phyloP scores from a whole-genome alignment of 2,797 vertebrate species.

The Varecia variegata region DNA sequence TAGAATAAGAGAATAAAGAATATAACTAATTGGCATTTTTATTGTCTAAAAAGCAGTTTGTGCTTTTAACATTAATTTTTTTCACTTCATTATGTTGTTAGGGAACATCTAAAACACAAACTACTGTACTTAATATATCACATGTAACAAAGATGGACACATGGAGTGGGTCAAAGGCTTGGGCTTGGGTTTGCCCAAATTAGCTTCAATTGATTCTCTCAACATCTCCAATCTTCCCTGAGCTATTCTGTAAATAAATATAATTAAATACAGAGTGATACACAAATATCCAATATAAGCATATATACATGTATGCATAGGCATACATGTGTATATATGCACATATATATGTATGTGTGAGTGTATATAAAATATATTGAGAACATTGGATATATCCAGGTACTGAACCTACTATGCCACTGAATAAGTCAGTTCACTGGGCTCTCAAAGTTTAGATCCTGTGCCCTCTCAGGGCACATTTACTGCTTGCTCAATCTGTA shows the following conservation, averaged over 20 bases:
- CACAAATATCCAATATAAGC: not conserved
- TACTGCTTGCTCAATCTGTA: slow-evolving; percentile 84
- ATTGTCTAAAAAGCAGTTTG: slow-evolving; percentile 29
- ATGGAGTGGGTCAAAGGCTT: not conserved
- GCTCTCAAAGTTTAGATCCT: slow-evolving; percentile 49
- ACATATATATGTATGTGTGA: not conserved
- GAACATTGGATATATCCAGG: not conserved
- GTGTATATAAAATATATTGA: not conserved
- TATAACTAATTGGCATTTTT: not conserved
- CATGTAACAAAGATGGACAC: not conserved
- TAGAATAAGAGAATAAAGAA: not conserved
- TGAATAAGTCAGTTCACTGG: not conserved
- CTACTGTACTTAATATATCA: not conserved
- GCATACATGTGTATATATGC: not conserved
- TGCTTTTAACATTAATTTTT: slow-evolving; percentile 17
- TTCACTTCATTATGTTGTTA: not conserved
- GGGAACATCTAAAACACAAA: slow-evolving; percentile 9
- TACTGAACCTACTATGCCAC: not conserved
- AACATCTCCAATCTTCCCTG: not conserved
- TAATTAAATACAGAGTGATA: slow-evolving; percentile 17
- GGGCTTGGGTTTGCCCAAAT: slow-evolving; percentile 25
- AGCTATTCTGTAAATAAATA: slow-evolving; percentile 20
- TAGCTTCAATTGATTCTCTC: slow-evolving; percentile 10
- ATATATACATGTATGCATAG: not conserved
- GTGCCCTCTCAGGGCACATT: slow-evolving; percentile 70